Evolutionary conservation across 2,888 invertebrate species (phyloP).

Genomic region (Malachius bipustulatus): DNA sequence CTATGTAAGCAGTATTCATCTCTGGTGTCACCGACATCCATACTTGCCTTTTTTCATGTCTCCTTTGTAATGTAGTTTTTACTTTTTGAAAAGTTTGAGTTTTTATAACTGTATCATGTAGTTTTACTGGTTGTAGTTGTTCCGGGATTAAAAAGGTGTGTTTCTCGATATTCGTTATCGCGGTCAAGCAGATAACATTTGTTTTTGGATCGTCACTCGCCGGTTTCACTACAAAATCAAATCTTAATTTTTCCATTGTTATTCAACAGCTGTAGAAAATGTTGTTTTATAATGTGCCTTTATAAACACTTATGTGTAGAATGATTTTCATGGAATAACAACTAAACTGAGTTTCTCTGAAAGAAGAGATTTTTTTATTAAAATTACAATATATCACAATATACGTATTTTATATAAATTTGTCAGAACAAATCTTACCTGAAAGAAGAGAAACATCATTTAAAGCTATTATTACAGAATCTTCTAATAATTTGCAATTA

Average conservation of each 20-base stretch:
- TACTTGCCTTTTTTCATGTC: constrained; percentile 17
- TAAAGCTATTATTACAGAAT: too few relatives aligned
- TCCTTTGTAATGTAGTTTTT: constrained; percentile 18
- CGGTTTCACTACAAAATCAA: constrained; percentile 12
- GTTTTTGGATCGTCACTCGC: constrained; percentile 14
- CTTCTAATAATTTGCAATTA: too few relatives aligned
- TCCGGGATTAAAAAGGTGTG: constrained; percentile 11
- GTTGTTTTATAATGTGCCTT: too few relatives aligned
- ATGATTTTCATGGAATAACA: too few relatives aligned
- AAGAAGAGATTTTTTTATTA: too few relatives aligned
- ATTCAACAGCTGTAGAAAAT: too few relatives aligned
- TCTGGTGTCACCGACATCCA: constrained; percentile 18
- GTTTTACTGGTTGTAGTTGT: background rate
- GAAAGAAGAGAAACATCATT: too few relatives aligned
- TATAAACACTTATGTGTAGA: too few relatives aligned
- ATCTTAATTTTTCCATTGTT: constrained; percentile 14
- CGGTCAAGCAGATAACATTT: constrained; percentile 12
- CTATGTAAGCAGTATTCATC: constrained; percentile 14
- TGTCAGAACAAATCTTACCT: too few relatives aligned
- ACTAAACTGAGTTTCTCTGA: too few relatives aligned
- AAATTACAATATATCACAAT: too few relatives aligned
- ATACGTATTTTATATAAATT: too few relatives aligned
- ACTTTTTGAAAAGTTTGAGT: constrained; percentile 14
- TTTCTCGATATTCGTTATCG: constrained; percentile 14
- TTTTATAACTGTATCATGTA: constrained; percentile 2